These are phyloP conservation scores for Chiloscyllium plagiosum DNA, from an alignment of 2,113 vertebrate species.

Conservation along the genomic window DNA sequence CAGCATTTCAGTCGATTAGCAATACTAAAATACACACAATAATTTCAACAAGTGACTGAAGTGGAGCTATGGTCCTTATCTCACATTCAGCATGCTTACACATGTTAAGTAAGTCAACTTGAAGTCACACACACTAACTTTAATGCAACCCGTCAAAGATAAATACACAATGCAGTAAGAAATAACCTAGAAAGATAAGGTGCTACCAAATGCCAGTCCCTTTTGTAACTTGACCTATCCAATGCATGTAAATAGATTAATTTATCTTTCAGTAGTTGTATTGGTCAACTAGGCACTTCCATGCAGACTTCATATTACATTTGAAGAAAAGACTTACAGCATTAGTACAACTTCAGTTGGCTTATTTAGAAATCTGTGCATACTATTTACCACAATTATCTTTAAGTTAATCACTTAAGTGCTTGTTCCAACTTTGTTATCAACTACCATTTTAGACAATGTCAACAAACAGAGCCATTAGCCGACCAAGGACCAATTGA, in stretches of 20 bases:
- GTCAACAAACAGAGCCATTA: not conserved
- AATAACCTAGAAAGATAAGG: not conserved
- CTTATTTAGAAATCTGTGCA: not conserved
- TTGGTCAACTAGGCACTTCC: not conserved
- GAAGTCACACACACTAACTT: not conserved
- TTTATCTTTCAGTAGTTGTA: not conserved
- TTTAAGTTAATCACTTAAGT: not conserved
- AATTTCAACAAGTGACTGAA: not conserved
- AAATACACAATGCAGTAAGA: not conserved
- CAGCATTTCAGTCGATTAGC: not conserved
- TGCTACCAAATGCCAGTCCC: not conserved
- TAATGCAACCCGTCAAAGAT: not conserved
- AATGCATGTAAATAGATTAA: not conserved
- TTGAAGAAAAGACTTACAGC: not conserved
- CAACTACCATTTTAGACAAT: not conserved
- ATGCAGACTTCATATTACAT: not conserved
- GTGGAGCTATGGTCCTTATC: not conserved
- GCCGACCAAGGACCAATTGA: not conserved
- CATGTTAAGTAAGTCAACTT: constrained; percentile 2
- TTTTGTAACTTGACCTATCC: not conserved
- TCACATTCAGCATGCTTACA: not conserved
- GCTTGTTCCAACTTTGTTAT: not conserved
- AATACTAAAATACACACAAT: not conserved
- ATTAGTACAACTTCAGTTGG: not conserved
- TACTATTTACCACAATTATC: not conserved